A percentile compares a stretch with the other conserved stretches of the same genome.
These are phyloP conservation scores for Acleris cristana DNA, from an alignment of 2,888 invertebrate genomes.

Conservation along the genomic window DNA sequence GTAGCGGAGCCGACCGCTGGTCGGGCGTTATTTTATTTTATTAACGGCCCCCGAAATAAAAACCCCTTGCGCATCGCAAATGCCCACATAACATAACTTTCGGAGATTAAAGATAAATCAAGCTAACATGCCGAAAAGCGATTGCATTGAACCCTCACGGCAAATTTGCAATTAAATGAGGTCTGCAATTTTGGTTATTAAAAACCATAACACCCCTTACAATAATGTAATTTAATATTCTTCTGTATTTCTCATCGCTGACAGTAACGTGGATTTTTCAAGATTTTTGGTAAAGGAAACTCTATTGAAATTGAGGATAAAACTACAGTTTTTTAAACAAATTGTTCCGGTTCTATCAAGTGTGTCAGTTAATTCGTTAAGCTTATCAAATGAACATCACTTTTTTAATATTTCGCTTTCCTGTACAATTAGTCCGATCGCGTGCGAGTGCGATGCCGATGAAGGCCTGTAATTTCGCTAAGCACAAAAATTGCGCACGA, in stretches of 20 bases:
- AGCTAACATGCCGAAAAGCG: slow-evolving; percentile 24
- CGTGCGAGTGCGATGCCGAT: slow-evolving; percentile 23
- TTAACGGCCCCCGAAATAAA: slow-evolving; percentile 37
- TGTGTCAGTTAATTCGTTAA: slow-evolving; percentile 11
- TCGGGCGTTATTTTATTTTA: slow-evolving; percentile 40
- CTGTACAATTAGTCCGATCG: slow-evolving; percentile 36
- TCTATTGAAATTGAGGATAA: no score
- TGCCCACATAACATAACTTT: slow-evolving; percentile 36
- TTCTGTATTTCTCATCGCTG: no score
- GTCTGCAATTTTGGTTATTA: slow-evolving; percentile 8
- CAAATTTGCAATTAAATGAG: slow-evolving; percentile 34
- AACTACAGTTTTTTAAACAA: no score
- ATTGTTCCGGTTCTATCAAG: slow-evolving; percentile 26
- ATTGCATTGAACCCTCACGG: slow-evolving; percentile 18
- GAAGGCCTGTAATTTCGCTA: slow-evolving; percentile 34
- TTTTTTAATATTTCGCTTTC: slow-evolving; percentile 36
- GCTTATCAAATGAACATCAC: slow-evolving; percentile 28
- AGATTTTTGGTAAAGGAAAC: no score
- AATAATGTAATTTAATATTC: neutral
- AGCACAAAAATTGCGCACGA: slow-evolving; percentile 33
- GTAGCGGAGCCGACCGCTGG: slow-evolving; percentile 39
- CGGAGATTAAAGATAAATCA: slow-evolving; percentile 37
- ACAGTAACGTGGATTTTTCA: no score
- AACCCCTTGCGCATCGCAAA: slow-evolving; percentile 38
- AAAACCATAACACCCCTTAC: slow-evolving; percentile 1